Evolutionary conservation across 2,888 invertebrate genomes (phyloP), one percentile per base, ranked within the genome.

Genomic region (Allophyes oxyacanthae): DNA sequence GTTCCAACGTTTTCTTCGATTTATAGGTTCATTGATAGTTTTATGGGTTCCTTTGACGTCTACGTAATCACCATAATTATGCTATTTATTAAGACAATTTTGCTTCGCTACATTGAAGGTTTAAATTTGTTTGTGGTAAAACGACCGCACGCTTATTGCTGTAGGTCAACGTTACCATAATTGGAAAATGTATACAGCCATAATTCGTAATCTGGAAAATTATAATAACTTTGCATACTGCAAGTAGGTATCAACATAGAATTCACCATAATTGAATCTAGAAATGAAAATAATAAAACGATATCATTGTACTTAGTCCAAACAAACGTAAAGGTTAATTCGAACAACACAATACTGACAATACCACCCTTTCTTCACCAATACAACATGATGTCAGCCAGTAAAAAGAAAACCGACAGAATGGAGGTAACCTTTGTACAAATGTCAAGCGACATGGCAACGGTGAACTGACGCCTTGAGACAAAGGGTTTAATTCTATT

Each of bases 401-500:
- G 85, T 82, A 83, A 89, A 92, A 90, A 90, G 92, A 90, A 92
- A 91, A 87, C 84, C 80, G 72, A 87, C 85, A 82, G 85, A 88
- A 85, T 83, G 78, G 85, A 85, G 85, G 87, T 90, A 87, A 92
- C 94, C 93, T 94, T 94, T 93, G 81, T 81, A 87, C 81, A 92
- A 94, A 94, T 94, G 94, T 88, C 94, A 94, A 82, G 84, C 88
- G 86, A 85, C 85, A 85, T 83, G 77, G 83, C 84, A 85, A 81
- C 87, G 84, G 82, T 82, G 86, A 82, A 85, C 82, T 82, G 82
- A 86, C 86, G 86, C 89, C 90, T 91, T 91, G 87, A 92, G 91
- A 92, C 93, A 92, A 92, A 91, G 91, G 91, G 90, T 89, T 92
- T 86, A 89, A 87, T 86, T 86, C 87, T 82, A 87, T 86, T 82